Evolutionary conservation across 2,113 vertebrate genomes (phyloP).

Genomic region (Mus spicilegus): DNA sequence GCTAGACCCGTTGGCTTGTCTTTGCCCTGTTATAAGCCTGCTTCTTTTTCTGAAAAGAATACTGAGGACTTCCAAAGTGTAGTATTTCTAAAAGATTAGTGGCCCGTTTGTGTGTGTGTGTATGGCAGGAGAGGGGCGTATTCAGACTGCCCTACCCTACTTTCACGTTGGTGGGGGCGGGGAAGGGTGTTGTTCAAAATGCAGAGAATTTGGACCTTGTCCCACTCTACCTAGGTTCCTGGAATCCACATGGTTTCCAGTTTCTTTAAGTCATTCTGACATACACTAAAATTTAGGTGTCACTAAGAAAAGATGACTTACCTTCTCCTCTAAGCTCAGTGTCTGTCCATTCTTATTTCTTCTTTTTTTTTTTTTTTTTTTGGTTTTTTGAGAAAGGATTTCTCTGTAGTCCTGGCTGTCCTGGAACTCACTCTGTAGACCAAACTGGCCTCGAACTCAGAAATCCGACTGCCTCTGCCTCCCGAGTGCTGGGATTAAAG

Average conservation of each 20-base stretch:
- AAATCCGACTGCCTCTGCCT: too few relatives aligned
- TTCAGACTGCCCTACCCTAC: background rate
- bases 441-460: too few relatives aligned
- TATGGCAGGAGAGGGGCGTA: background rate
- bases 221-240: background rate
- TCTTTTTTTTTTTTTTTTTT: too few relatives aligned
- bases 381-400: too few relatives aligned
- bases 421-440: too few relatives aligned
- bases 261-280: background rate
- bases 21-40: background rate
- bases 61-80: background rate
- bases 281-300: background rate
- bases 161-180: background rate
- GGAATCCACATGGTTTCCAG: background rate
- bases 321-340: slow-evolving; percentile 25
- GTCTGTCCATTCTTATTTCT: background rate
- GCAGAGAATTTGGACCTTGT: background rate
- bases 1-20: background rate
- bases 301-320: background rate
- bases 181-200: background rate
- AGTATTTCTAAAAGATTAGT: background rate
- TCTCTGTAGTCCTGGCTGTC: too few relatives aligned
- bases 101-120: background rate
- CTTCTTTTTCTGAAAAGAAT: background rate
- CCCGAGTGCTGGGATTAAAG: too few relatives aligned